phyloP scores from a whole-genome alignment of 2,113 vertebrate species.

The Columba janthina region DNA sequence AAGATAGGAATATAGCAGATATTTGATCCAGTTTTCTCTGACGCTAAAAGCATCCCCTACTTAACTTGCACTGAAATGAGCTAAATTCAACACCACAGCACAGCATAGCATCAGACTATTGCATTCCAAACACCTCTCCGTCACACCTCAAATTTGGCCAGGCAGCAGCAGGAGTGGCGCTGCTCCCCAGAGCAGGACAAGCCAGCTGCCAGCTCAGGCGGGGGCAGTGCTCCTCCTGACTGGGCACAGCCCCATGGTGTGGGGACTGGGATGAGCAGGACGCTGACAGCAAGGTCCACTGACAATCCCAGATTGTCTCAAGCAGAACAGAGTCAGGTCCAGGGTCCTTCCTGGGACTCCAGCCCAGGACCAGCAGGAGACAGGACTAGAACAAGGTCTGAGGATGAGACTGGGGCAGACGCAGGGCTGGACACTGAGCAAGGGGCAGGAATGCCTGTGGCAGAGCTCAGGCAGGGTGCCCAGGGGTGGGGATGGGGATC shows the following conservation, averaged over 20 bases:
- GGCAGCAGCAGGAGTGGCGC: not conserved
- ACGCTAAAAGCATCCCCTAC: not conserved
- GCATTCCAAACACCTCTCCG: not conserved
- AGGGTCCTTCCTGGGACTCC: not conserved
- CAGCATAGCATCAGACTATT: not conserved
- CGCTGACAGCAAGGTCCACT: not conserved
- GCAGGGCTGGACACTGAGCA: not conserved
- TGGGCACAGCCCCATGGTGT: not conserved
- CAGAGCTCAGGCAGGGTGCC: not conserved
- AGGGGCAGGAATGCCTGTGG: not conserved
- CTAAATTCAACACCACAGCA: not conserved
- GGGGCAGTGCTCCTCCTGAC: not conserved
- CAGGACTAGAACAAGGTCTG: not conserved
- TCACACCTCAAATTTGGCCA: not conserved
- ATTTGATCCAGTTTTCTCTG: not conserved
- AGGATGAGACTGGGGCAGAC: not conserved
- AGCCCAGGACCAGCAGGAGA: not conserved
- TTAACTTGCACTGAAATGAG: not conserved
- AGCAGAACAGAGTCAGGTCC: rapidly evolving
- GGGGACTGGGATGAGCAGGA: not conserved
- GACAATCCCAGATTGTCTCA: too few species aligned
- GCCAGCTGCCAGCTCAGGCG: not conserved
- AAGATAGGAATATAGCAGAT: not conserved
- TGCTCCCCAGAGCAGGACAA: not conserved
- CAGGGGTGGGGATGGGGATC: not conserved